Evolutionary conservation across 2,113 vertebrate genomes (phyloP).

Genomic region (Python bivittatus): DNA sequence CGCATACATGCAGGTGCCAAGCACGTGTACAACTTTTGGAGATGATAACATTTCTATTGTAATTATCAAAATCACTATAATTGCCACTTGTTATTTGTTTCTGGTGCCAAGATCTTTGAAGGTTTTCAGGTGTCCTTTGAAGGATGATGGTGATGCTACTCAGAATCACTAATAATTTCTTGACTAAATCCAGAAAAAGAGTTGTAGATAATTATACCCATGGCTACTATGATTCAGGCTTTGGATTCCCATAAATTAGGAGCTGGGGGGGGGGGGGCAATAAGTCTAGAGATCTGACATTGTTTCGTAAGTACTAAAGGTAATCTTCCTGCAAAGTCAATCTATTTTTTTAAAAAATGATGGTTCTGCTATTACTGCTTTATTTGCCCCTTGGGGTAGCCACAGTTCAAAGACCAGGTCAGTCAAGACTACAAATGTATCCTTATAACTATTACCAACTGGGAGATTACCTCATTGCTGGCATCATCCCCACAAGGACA

Average conservation of each 20-base stretch:
- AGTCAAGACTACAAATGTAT: neutral
- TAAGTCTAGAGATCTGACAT: neutral
- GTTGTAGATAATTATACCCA: neutral
- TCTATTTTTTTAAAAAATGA: neutral
- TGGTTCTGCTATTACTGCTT: neutral
- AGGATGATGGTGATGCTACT: neutral
- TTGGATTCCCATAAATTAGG: neutral
- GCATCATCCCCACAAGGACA: neutral
- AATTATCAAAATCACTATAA: constrained; percentile 5
- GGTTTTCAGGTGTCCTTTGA: neutral
- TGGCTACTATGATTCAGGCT: neutral
- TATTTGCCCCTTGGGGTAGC: neutral
- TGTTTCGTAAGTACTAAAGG: neutral
- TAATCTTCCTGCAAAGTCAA: neutral
- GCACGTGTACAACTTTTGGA: neutral
- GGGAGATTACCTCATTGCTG: neutral
- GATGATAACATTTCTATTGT: neutral
- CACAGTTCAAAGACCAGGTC: neutral
- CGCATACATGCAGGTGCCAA: neutral
- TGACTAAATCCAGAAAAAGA: neutral
- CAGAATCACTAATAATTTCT: neutral
- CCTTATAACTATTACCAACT: constrained; percentile 3
- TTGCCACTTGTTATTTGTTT: neutral
- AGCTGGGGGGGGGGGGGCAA: too few relatives aligned
- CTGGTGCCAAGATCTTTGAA: neutral